Evolutionary conservation across 1,140 invertebrate species (phyloP).

Genomic region (Drosophila burlai): DNA sequence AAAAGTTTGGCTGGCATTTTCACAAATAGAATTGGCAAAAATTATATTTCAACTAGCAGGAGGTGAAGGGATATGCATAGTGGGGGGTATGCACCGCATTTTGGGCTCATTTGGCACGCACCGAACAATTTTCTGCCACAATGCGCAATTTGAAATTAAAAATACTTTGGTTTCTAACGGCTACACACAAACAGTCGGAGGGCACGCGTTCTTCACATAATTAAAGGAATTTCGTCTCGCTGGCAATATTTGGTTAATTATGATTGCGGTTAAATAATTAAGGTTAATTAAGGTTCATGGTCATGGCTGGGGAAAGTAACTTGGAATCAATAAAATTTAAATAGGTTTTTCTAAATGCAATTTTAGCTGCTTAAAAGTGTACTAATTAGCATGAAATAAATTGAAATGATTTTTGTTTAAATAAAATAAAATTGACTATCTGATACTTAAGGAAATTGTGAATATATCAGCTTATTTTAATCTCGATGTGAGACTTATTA

Average conservation of each 20-base stretch:
- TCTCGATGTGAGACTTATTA: not conserved
- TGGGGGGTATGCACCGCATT: slow-evolving; percentile 28
- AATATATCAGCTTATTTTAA: not conserved
- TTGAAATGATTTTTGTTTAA: not conserved
- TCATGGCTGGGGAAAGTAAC: slow-evolving; percentile 2
- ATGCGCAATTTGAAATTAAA: slow-evolving; percentile 53
- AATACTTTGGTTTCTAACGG: slow-evolving; percentile 38
- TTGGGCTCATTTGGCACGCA: slow-evolving; percentile 55
- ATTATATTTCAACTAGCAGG: slow-evolving; percentile 28
- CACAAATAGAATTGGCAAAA: slow-evolving; percentile 52
- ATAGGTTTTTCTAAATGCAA: no score
- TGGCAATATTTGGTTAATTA: slow-evolving; percentile 54
- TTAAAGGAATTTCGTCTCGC: slow-evolving; percentile 45
- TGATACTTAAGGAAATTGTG: not conserved
- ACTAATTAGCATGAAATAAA: not conserved
- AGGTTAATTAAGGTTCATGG: slow-evolving; percentile 63
- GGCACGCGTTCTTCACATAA: slow-evolving; percentile 40
- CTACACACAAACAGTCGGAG: slow-evolving; percentile 15
- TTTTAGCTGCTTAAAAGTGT: no score
- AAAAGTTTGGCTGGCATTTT: slow-evolving; percentile 34
- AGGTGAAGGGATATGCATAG: slow-evolving; percentile 12
- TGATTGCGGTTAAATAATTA: slow-evolving; percentile 70
- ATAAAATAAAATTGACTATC: not conserved
- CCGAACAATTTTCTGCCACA: slow-evolving; percentile 52
- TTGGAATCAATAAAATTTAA: not conserved